Base-by-base conservation (phyloP, 2,797 vertebrate genomes). In the Cynodonichthys magdalenae region DNA sequence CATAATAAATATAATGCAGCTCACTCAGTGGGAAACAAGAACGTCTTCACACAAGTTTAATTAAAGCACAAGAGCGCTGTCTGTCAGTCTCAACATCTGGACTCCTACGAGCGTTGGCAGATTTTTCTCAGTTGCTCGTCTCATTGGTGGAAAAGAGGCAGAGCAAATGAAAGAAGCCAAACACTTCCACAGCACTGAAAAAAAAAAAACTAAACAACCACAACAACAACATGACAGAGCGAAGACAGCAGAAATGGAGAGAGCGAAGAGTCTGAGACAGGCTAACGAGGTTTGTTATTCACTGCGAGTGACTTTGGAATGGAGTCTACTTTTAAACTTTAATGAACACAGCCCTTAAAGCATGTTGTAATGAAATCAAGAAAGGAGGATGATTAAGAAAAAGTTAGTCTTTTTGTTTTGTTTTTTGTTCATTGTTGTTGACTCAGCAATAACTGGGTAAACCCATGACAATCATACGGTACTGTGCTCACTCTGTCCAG, bases 261-360 rank as follows among this genome's bases (percentile, higher is more conserved):
- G 67, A 61, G 60, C 9, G 28, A 75, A 69, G 79, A 71, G 57
- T 53, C 47, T 59, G 55, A 74, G 62, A 75, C 65, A 52, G 50
- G 78, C 66, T 50, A 70, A 70, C 34, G 19, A 59, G 63, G 74
- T 71, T 80, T 88, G 83, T 84, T 90, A 85, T 89, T 89, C 74
- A 86, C 87, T 59, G 80, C 77, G 57, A 81, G 77, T 69, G 67
- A 81, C 83, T 87, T 86, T 78, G 80, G 74, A 90, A 80, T 84
- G 83, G 82, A 70, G 87, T 78, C 79, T 87, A 82, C 87, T 77
- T 89, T 93, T 82, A 90, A 91, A 92, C 75, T 90, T 92, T 91
- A 91, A 93, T 90, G 88, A 91, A 89, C 74, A 77, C 68, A 85
- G 79, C 88, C 89, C 84, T 89, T 82, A 88, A 92, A 90, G 91